Percentiles rank a stretch among this genome's conserved stretches.
phyloP scores from a whole-genome alignment of 2,113 vertebrate genomes.

The Lycaon pictus region DNA sequence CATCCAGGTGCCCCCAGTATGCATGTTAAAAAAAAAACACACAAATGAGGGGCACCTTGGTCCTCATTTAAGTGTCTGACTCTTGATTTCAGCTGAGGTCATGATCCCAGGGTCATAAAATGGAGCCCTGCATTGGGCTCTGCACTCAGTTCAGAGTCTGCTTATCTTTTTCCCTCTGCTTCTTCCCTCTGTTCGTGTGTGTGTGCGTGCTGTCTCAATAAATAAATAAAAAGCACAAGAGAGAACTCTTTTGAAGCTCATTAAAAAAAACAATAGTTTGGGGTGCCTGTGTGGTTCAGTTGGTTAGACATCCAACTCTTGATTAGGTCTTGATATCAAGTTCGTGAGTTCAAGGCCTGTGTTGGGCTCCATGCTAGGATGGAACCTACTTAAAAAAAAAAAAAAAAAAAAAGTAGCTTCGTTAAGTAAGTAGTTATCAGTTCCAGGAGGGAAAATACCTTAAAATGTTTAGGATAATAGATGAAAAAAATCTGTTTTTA shows the following conservation, averaged over 20 bases:
- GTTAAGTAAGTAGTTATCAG: neutral
- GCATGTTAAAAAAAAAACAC: neutral
- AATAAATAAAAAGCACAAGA: neutral
- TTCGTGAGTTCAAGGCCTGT: neutral
- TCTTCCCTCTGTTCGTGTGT: neutral
- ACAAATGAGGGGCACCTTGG: neutral
- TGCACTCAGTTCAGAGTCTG: neutral
- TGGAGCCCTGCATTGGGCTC: neutral
- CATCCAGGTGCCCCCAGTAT: neutral
- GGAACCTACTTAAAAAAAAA: neutral
- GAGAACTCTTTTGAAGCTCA: neutral
- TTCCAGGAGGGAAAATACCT: neutral
- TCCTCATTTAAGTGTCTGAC: neutral
- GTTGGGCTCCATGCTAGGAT: neutral
- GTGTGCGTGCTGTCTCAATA: no score
- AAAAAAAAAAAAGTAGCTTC: neutral
- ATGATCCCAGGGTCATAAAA: neutral
- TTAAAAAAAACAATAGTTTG: neutral
- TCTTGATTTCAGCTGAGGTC: neutral
- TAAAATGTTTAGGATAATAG: conserved; percentile 14
- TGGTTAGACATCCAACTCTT: neutral
- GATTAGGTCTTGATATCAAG: neutral
- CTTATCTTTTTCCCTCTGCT: neutral
- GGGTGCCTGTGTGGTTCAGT: neutral
- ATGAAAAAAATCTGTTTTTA: neutral